Percentiles rank a stretch among this genome's conserved stretches.
Evolutionary conservation across 2,797 vertebrate genomes (phyloP).

Genomic region (Ctenopoma multispine): DNA sequence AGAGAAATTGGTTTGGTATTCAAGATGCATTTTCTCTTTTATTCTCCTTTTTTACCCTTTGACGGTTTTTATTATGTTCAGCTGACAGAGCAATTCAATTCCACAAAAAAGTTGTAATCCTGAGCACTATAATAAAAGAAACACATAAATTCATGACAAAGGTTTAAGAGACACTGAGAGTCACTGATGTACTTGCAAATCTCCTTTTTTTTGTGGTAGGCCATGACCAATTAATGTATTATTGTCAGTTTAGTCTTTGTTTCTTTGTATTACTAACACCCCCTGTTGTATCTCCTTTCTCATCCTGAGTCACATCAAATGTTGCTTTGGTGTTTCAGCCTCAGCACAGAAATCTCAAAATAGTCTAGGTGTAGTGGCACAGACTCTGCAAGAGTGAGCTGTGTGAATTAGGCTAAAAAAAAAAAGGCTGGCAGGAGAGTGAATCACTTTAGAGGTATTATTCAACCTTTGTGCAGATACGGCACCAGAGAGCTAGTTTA

Average conservation of each 20-base stretch:
- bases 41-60: neutral
- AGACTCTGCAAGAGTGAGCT: constrained; percentile 49
- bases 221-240: constrained; percentile 27
- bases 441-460: constrained; percentile 57
- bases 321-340: constrained; percentile 38
- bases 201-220: neutral
- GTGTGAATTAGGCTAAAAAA: constrained; percentile 47
- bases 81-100: neutral
- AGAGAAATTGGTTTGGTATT: no score
- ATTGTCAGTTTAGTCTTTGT: constrained; percentile 1
- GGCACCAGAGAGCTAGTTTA: constrained; percentile 46
- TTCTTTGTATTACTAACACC: constrained; percentile 13
- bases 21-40: neutral
- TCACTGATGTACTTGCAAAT: neutral
- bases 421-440: constrained; percentile 28
- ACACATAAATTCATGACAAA: neutral
- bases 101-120: neutral
- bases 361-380: constrained; percentile 34
- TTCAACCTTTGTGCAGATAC: constrained; percentile 62
- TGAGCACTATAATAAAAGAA: neutral
- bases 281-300: constrained; percentile 23
- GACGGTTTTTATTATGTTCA: neutral
- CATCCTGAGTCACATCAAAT: constrained; percentile 53
- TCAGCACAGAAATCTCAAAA: constrained; percentile 47
- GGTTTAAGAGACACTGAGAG: neutral